phyloP scores from a whole-genome alignment of 2,113 vertebrate genomes.

The Scytalopus superciliaris region DNA sequence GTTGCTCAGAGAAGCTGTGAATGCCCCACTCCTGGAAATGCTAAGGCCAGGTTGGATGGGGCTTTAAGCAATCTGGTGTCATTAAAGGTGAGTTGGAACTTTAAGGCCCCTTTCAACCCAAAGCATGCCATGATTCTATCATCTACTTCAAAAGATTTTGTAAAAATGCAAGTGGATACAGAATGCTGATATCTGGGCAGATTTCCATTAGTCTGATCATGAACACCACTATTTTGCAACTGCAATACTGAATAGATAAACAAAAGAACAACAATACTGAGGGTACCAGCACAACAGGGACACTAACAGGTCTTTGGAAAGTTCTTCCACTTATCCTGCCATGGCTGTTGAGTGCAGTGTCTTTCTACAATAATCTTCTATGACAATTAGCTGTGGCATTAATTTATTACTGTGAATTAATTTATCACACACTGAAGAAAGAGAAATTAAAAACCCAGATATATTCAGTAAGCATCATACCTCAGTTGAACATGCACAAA shows the following conservation, averaged over 20 bases:
- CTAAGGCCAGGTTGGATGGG: background rate
- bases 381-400: background rate
- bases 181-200: background rate
- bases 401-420: background rate
- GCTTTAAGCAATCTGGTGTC: background rate
- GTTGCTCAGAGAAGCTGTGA: background rate
- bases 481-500: background rate
- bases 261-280: background rate
- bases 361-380: background rate
- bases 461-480: background rate
- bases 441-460: background rate
- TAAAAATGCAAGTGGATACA: background rate
- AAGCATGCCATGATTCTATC: background rate
- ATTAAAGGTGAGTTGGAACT: background rate
- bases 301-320: background rate
- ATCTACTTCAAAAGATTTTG: background rate
- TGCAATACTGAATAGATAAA: background rate
- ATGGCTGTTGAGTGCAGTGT: background rate
- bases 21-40: background rate
- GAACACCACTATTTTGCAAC: background rate
- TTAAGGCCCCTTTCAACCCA: background rate
- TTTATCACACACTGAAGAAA: background rate
- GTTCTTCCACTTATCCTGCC: background rate
- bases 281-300: background rate
- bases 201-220: background rate